Evolutionary conservation across 1,140 invertebrate species (phyloP).

Genomic region (Sminthurides bifidus): DNA sequence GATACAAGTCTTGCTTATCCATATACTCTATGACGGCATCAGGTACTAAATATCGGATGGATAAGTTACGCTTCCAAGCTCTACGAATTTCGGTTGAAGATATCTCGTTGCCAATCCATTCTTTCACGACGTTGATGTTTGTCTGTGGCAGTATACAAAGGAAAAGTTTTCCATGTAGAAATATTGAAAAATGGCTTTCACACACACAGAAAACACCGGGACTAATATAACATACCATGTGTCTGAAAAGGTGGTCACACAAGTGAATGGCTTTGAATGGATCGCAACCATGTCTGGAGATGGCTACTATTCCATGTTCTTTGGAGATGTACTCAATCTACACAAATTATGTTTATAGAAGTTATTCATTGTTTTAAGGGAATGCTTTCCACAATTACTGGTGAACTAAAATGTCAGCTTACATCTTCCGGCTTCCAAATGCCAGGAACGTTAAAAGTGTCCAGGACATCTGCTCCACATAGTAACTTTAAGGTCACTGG

Average conservation of each 20-base stretch:
- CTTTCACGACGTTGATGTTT: conserved; percentile 78
- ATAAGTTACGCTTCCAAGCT: conserved; percentile 66
- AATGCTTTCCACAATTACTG: background rate
- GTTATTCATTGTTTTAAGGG: background rate
- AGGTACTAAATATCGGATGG: conserved; percentile 78
- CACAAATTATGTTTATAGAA: too few species aligned
- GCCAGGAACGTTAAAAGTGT: conserved; percentile 79
- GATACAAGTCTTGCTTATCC: conserved; percentile 60
- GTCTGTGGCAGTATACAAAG: conserved; percentile 43
- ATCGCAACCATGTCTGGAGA: conserved; percentile 64
- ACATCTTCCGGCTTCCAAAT: conserved; percentile 86
- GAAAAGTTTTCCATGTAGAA: too few species aligned
- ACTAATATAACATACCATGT: conserved; percentile 49
- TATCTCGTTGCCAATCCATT: conserved; percentile 89
- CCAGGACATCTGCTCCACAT: conserved; percentile 85
- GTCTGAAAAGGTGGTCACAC: conserved; percentile 73
- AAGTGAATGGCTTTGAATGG: conserved; percentile 85
- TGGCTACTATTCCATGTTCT: conserved; percentile 82
- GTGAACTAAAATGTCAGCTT: conserved; percentile 37
- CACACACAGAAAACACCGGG: too few species aligned
- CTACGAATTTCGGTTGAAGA: conserved; percentile 83
- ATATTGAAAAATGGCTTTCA: too few species aligned
- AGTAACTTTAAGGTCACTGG: conserved; percentile 67
- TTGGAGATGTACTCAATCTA: conserved; percentile 54
- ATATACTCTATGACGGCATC: conserved; percentile 81